These are phyloP conservation scores for Saccostrea echinata DNA, from an alignment of 1,140 invertebrate genomes.

Conservation along the genomic window DNA sequence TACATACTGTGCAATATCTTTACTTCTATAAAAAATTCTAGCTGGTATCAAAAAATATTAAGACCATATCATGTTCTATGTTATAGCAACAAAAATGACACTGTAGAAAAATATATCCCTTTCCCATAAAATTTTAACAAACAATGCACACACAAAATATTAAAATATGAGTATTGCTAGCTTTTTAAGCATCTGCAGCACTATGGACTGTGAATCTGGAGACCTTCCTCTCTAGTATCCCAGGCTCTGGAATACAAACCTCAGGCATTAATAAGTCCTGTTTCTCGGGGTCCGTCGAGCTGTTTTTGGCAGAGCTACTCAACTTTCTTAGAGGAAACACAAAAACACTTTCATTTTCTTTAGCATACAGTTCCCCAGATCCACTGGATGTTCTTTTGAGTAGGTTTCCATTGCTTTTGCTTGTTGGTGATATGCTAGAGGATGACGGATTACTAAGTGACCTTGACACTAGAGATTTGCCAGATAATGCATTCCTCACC, in stretches of 20 bases:
- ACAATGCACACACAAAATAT: too few species aligned
- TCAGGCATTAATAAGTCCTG: not conserved
- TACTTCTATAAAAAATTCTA: too few species aligned
- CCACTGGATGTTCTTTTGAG: not conserved
- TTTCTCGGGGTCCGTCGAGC: not conserved
- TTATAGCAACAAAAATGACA: too few species aligned
- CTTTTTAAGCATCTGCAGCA: not conserved
- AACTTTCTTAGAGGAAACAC: not conserved
- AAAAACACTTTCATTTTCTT: not conserved
- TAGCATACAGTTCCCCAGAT: not conserved
- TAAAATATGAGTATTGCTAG: too few species aligned
- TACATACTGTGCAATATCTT: too few species aligned
- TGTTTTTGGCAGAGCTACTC: not conserved
- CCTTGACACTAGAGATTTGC: not conserved
- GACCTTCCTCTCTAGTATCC: not conserved
- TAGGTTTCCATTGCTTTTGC: not conserved
- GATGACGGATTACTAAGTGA: not conserved
- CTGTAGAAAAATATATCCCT: too few species aligned
- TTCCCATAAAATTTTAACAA: too few species aligned
- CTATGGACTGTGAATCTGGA: conserved; percentile 2
- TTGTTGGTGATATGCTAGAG: not conserved
- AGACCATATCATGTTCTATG: too few species aligned
- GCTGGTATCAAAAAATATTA: too few species aligned
- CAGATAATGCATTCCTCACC: not conserved
- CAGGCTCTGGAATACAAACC: not conserved